Conservation (phyloP, 2,113 vertebrate genomes). For the Eudyptes chrysolophus region DNA sequence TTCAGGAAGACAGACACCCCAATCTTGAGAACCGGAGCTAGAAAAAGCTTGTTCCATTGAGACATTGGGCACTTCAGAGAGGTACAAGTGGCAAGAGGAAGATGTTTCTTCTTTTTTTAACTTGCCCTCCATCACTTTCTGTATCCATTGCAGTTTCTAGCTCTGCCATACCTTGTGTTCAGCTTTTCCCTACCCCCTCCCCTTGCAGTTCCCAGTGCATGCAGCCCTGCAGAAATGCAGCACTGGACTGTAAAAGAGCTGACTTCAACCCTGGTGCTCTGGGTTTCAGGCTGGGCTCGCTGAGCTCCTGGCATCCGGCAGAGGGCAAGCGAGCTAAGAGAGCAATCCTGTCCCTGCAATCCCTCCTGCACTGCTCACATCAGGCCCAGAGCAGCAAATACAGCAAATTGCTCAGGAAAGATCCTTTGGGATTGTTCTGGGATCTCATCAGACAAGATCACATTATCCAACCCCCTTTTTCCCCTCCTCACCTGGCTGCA, state of each 20-base stretch:
- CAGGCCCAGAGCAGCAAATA: background rate
- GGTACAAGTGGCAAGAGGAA: background rate
- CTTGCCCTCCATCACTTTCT: background rate
- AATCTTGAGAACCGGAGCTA: background rate
- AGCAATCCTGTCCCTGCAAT: background rate
- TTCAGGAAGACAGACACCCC: background rate
- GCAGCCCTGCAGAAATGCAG: background rate
- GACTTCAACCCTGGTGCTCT: background rate
- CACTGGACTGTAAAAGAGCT: background rate
- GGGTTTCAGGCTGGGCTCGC: background rate
- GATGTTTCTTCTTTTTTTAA: background rate
- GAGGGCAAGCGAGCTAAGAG: conserved; percentile 9
- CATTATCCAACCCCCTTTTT: background rate
- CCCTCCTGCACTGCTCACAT: background rate
- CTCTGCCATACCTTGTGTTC: background rate
- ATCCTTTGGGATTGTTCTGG: background rate
- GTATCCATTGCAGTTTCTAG: background rate
- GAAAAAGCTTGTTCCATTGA: background rate
- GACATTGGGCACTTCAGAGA: background rate
- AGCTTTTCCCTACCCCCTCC: background rate
- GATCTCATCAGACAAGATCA: background rate
- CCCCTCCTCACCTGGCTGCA: background rate
- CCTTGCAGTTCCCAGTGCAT: background rate
- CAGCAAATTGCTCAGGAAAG: background rate
- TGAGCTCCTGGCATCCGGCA: background rate